These are phyloP conservation scores for Eilema sororculum DNA, from an alignment of 2,888 invertebrate genomes.

Conservation along the genomic window DNA sequence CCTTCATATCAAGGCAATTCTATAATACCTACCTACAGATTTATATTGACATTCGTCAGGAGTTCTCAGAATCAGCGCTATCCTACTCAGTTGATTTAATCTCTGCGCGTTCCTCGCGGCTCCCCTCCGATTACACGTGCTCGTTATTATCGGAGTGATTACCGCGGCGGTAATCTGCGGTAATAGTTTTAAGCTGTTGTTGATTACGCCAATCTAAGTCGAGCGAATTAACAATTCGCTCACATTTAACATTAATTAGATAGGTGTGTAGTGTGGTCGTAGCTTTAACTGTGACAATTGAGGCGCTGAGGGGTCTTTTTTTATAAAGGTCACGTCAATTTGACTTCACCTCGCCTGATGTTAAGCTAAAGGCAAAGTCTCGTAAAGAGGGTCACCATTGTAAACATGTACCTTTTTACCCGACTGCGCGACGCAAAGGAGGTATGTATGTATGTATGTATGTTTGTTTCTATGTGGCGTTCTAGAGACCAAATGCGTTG, in stretches of 20 bases:
- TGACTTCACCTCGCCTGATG: too few species aligned
- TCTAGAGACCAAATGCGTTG: too few species aligned
- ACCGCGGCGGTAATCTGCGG: constrained; percentile 20
- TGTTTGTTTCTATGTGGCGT: too few species aligned
- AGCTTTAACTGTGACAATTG: background rate
- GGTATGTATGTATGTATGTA: too few species aligned
- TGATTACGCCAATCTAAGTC: constrained; percentile 22
- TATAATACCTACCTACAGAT: background rate
- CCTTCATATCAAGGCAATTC: too few species aligned
- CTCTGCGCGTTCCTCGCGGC: constrained; percentile 3
- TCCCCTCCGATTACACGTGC: constrained; percentile 12
- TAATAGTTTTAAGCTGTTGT: constrained; percentile 27
- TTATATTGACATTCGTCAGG: background rate
- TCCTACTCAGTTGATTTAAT: constrained; percentile 13
- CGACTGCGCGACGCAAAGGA: too few species aligned
- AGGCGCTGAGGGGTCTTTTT: background rate
- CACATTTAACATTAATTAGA: constrained; percentile 54
- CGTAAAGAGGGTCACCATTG: too few species aligned
- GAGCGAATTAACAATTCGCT: constrained; percentile 49
- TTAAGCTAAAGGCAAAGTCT: too few species aligned
- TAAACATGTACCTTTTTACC: too few species aligned
- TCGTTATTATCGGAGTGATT: constrained; percentile 23
- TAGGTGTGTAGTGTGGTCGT: constrained; percentile 14
- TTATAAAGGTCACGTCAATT: too few species aligned
- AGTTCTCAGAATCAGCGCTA: background rate